Evolutionary conservation across 2,113 vertebrate genomes (phyloP), one percentile per base, ranked within the genome.

Genomic region (Sphyrna mokarran): DNA sequence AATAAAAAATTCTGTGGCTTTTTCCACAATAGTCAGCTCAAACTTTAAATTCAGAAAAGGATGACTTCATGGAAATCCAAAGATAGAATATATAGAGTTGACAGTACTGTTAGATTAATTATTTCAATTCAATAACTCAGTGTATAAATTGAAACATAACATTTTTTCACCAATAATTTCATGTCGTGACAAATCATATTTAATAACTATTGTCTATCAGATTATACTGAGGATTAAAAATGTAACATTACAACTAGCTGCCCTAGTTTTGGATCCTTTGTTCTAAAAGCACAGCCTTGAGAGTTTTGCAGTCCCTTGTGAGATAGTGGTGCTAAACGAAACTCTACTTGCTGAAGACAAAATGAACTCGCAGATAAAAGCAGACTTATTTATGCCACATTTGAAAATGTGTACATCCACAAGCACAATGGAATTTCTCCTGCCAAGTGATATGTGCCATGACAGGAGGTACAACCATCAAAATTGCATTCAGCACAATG

Each of bases 241-340:
- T 33, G 66, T n/a, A 96, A 94, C 96, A 48, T 97, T 96, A 68
- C 83, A 43, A 76, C 96, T 91, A 95, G 95, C 94, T 97, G 97
- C 80, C 97, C 97, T 97, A 98, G 97, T 97, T 97, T 97, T 96
- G 29, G 76, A 96, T 70, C 3, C 96, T 98, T 98, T 97, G 96
- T 98, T 97, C 96, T 96, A 96, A 95, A 96, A 69, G 95, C 96
- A 96, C 96, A 96, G 96, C 95, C 97, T 96, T 95, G 95, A 96
- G 66, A 96, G 40, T 0, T 97, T 22, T 29, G 37, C 14, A 3
- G 96, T 97, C 96, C 11, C 96, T 96, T 96, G 96, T 95, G 89
- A 93, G 95, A 70, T 95, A 96, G 96, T 95, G 96, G 96, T 96
- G 76, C 83, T 96, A 93, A 97, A 94, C 96, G 95, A 95, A 90